phyloP scores from a whole-genome alignment of 2,888 invertebrate genomes.

The Nebria brevicollis region DNA sequence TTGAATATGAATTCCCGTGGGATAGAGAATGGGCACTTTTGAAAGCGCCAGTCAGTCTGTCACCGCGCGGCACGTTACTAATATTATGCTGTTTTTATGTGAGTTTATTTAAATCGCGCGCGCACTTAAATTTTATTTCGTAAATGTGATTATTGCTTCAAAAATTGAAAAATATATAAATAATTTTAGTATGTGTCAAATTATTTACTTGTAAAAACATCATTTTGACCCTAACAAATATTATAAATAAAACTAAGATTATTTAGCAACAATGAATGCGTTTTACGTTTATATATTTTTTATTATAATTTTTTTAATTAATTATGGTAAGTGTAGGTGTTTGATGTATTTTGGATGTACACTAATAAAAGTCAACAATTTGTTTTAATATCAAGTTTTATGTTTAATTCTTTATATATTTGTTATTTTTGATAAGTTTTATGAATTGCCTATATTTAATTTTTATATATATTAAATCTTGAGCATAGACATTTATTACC shows the following conservation, averaged over 20 bases:
- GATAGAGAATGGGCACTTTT: conserved; percentile 2
- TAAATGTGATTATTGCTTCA: background rate
- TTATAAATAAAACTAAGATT: no score
- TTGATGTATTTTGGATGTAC: background rate
- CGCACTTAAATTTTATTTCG: background rate
- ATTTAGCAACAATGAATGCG: background rate
- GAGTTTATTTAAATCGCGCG: conserved; percentile 9
- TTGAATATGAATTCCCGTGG: conserved; percentile 10
- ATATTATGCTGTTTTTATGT: conserved; percentile 37
- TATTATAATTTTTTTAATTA: background rate
- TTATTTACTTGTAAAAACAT: no score
- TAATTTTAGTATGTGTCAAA: background rate
- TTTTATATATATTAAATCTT: no score
- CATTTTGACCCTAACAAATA: no score
- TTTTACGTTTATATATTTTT: background rate
- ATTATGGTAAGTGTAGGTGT: conserved; percentile 27
- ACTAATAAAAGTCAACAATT: background rate
- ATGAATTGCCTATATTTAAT: no score
- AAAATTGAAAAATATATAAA: background rate
- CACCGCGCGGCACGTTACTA: conserved; percentile 14
- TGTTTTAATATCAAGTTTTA: no score
- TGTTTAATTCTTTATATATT: no score
- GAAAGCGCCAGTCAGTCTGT: conserved; percentile 45
- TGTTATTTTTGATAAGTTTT: no score
- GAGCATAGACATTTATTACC: no score